Evolutionary conservation across 2,888 invertebrate species (phyloP).

Genomic region (Marronus borbonicus): DNA sequence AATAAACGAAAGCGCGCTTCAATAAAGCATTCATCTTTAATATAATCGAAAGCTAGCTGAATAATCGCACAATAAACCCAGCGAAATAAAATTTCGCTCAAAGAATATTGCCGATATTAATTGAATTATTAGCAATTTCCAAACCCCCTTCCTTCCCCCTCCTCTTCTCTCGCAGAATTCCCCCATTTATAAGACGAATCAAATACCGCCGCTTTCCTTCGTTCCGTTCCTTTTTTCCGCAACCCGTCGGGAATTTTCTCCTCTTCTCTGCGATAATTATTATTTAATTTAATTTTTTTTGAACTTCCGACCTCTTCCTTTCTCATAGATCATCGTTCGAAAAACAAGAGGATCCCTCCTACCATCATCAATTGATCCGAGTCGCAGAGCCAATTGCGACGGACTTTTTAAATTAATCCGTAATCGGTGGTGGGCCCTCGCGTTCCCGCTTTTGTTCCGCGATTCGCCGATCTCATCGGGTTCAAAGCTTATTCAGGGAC

Average conservation of each 20-base stretch:
- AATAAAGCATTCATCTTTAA: too few species aligned
- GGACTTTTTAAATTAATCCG: constrained; percentile 10
- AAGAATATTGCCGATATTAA: background rate
- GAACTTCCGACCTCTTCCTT: background rate
- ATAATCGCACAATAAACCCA: too few species aligned
- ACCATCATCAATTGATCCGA: background rate
- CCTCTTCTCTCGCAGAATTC: background rate
- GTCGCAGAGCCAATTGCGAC: background rate
- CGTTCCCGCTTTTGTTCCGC: background rate
- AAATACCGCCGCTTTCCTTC: background rate
- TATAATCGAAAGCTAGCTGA: too few species aligned
- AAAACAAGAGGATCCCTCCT: background rate
- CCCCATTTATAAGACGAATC: background rate
- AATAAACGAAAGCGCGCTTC: too few species aligned
- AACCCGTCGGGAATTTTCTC: background rate
- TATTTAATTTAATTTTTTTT: constrained; percentile 8
- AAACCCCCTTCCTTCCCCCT: background rate
- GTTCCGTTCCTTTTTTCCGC: constrained; percentile 3
- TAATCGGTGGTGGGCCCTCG: background rate
- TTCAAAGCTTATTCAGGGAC: background rate
- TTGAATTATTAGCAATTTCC: constrained; percentile 10
- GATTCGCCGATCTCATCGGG: background rate
- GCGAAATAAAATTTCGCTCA: too few species aligned
- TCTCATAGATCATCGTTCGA: background rate
- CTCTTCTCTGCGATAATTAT: constrained; percentile 1